Evolutionary conservation across 2,888 invertebrate genomes (phyloP).

Genomic region (Petrophora chlorosata): DNA sequence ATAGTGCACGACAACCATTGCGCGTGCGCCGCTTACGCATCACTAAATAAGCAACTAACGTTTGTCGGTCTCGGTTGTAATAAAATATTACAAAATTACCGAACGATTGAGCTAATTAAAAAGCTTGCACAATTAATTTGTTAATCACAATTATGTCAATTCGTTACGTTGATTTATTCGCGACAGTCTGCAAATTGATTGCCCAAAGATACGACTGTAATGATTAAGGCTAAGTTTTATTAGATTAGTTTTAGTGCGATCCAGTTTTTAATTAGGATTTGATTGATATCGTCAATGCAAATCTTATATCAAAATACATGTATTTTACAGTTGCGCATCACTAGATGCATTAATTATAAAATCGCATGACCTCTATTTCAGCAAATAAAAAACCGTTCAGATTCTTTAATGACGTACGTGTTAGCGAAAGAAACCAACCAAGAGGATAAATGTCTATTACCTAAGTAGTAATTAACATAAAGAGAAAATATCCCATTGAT

Average conservation of each 20-base stretch:
- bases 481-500: too few species aligned
- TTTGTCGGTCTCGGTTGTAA: slow-evolving; percentile 28
- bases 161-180: slow-evolving; percentile 34
- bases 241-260: slow-evolving; percentile 28
- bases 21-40: slow-evolving; percentile 54
- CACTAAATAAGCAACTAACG: slow-evolving; percentile 43
- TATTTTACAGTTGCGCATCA: too few species aligned
- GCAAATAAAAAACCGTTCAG: too few species aligned
- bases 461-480: too few species aligned
- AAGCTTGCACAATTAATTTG: slow-evolving; percentile 38
- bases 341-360: too few species aligned
- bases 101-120: slow-evolving; percentile 39
- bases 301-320: too few species aligned
- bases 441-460: too few species aligned
- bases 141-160: slow-evolving; percentile 35
- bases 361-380: too few species aligned
- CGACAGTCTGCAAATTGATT: slow-evolving; percentile 33
- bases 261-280: slow-evolving; percentile 14
- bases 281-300: slow-evolving; percentile 6
- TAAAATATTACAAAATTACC: slow-evolving; percentile 46
- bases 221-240: slow-evolving; percentile 32
- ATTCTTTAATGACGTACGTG: too few species aligned
- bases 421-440: too few species aligned
- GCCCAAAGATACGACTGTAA: slow-evolving; percentile 30
- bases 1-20: slow-evolving; percentile 44